Base-by-base conservation (phyloP, 2,888 invertebrate species). In the Pachydiplax longipennis region DNA sequence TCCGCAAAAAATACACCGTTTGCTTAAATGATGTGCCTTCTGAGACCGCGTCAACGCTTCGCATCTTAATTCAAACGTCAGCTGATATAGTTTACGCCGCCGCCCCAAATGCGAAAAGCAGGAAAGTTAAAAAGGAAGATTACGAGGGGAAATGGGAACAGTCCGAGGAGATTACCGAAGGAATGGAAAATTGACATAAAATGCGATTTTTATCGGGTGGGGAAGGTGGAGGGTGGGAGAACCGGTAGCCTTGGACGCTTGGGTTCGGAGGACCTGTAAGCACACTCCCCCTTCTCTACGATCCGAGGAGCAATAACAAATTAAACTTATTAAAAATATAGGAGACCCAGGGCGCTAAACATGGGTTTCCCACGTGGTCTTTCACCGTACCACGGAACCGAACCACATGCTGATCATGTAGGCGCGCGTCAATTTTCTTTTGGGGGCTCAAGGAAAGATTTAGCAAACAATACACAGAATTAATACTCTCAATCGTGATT, bases 31-130 rank as follows among this genome's bases (percentile, higher is more conserved):
- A 87, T 61, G 87, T 61, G 87, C 58, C 87, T 61, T 65, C 87
- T 61, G 22, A 13, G 53, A 37, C 31, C 87, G 65, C 87, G 61
- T 87, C 87, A 87, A 87, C 87, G 87, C 87, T 87, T 87, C 87
- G 87, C 53, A 87, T 87, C 87, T 87, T 87, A 87, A 87, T 87
- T 87, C 87, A 87, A 87, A 87, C 65, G 87, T 87, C 87, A 87
- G 37, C 22, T 58, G 61, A 65, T 40, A 65, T 87, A 87, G 87
- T 87, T 87, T 87, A 87, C 87, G 61, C 37, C 37, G 12, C 65
- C 87, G 87, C 12, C 65, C 65, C 61, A 61, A 87, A 61, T 87
- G 40, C 61, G 87, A 65, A 81, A 44, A 22, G 87, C 31, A 53
- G 25, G 35, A n/a, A 61, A 61, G 58, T 61, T 87, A 87, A 87